Evolutionary conservation across 2,113 vertebrate species (phyloP), one percentile per base, ranked within the genome.

Genomic region (Pseudopipra pipra): DNA sequence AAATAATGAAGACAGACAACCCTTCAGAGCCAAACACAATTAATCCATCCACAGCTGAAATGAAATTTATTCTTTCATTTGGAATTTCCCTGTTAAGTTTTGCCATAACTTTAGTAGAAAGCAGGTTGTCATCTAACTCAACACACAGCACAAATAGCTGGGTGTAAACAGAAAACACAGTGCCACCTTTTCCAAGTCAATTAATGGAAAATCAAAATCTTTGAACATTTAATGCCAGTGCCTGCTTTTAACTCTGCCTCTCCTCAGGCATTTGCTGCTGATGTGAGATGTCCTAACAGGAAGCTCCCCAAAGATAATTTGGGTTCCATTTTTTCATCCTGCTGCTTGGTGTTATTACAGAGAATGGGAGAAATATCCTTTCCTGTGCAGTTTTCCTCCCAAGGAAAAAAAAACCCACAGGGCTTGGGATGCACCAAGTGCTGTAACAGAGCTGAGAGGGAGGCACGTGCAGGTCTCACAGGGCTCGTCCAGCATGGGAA

Each of bases 1-100:
- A 95, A 87, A 79, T 79, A 94, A 93, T 67, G 78, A 94, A 85
- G 87, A 83, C 35, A 62, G 89, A 80, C 85, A 95, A 52, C 44
- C 84, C 81, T 85, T 75, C 66, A 72, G 59, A 94, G n/a, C 51
- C 39, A 73, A 94, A 87, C 31, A 59, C 46, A 83, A 83, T 94
- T 91, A 85, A 87, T 89, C 73, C 43, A 54, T 19, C 35, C n/a
- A 70, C 35, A 92, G 39, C 23, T 73, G 56, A 87, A 92, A 71
- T 39, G 2, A 84, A 68, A 44, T 31, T 9, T 63, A 39, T 75
- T 78, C 81, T 46, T 71, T 43, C 7, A 62, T 35, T 66, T 55
- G 25, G 37, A 84, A 86, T 80, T 92, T 85, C 55, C 30, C 35
- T 4, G 0, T 83, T 55, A 37, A 49, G 28, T 66, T 76, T 72